phyloP scores from a whole-genome alignment of 2,888 invertebrate genomes.

The Deilephila porcellus region DNA sequence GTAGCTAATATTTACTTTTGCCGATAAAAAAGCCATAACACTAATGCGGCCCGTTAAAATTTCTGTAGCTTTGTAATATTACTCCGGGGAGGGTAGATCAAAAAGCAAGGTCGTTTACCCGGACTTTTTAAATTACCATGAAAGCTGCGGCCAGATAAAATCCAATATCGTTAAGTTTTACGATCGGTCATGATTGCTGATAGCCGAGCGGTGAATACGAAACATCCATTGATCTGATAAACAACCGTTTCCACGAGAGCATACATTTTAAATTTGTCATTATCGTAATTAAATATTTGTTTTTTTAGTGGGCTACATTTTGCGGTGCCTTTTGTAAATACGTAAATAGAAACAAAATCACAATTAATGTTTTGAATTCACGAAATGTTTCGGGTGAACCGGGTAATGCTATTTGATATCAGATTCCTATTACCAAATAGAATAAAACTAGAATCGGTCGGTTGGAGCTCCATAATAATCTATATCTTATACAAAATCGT shows the following conservation, averaged over 20 bases:
- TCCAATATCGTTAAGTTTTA: conserved; percentile 57
- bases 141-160: conserved; percentile 54
- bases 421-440: too few species aligned
- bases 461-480: too few species aligned
- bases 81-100: conserved; percentile 28
- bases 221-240: conserved; percentile 44
- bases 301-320: conserved; percentile 6
- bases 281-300: conserved; percentile 13
- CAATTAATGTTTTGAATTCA: too few species aligned
- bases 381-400: too few species aligned
- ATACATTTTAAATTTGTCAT: conserved; percentile 26
- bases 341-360: too few species aligned
- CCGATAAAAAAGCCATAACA: conserved; percentile 30
- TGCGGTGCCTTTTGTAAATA: neutral
- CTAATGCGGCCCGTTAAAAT: conserved; percentile 29
- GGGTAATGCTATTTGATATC: too few species aligned
- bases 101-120: conserved; percentile 31
- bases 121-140: conserved; percentile 51
- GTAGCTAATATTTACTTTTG: conserved; percentile 26
- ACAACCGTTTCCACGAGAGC: conserved; percentile 22
- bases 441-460: too few species aligned
- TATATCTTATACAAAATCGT: too few species aligned
- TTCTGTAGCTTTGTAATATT: conserved; percentile 30
- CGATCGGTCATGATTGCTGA: conserved; percentile 55
- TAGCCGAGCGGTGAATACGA: conserved; percentile 45